A percentile compares a stretch with the other conserved stretches of the same genome.
These are phyloP conservation scores for Athripsodes cinereus DNA, from an alignment of 2,888 invertebrate genomes.

Conservation along the genomic window DNA sequence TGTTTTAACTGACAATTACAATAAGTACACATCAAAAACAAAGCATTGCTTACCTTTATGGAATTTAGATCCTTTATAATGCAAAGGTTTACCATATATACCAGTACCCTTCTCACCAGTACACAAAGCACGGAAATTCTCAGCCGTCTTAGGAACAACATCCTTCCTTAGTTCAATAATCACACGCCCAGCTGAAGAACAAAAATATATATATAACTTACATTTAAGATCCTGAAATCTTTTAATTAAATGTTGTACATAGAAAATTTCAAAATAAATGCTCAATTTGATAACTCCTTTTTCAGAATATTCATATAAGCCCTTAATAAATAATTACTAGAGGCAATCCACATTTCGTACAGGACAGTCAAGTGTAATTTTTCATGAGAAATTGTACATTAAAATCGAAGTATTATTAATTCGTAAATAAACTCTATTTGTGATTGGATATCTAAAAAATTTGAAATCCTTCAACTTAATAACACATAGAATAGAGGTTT, in stretches of 20 bases:
- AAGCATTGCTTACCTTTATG: constrained; percentile 78
- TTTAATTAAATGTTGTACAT: neutral
- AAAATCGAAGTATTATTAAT: too few species aligned
- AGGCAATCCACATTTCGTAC: too few species aligned
- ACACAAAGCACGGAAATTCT: constrained; percentile 88
- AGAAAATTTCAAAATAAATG: neutral
- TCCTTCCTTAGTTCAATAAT: constrained; percentile 82
- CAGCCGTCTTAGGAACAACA: constrained; percentile 78
- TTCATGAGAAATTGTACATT: too few species aligned
- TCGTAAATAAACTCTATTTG: too few species aligned
- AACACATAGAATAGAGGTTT: too few species aligned
- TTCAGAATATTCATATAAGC: neutral
- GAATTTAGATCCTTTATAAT: constrained; percentile 78
- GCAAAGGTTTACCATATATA: constrained; percentile 62
- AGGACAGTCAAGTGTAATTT: too few species aligned
- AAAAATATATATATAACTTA: constrained; percentile 10
- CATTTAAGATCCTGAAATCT: neutral
- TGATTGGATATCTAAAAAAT: too few species aligned
- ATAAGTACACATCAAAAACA: too few species aligned
- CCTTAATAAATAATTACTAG: too few species aligned
- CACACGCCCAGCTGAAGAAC: constrained; percentile 64
- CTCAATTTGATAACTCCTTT: neutral
- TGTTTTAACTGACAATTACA: too few species aligned
- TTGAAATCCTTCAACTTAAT: too few species aligned
- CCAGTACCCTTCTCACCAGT: constrained; percentile 85